Evolutionary conservation across 1,140 invertebrate species (phyloP).

Genomic region (Drosophila neocordata): DNA sequence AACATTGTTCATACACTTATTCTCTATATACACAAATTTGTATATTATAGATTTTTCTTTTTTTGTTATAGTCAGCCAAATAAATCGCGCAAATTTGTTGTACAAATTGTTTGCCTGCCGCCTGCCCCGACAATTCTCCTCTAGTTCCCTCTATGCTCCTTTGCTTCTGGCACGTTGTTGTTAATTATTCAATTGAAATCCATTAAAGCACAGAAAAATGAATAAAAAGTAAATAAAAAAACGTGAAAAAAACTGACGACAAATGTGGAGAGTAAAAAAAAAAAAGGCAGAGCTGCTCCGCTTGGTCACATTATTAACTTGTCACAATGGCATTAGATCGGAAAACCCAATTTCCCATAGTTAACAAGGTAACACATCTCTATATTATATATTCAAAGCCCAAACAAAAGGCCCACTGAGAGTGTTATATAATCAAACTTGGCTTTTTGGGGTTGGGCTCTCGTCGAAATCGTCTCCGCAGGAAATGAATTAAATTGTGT

Average conservation of each 20-base stretch:
- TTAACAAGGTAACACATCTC: constrained; percentile 64
- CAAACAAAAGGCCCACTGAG: constrained; percentile 52
- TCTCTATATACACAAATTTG: constrained; percentile 17
- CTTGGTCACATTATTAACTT: constrained; percentile 46
- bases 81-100: constrained; percentile 73
- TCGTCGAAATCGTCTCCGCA: constrained; percentile 23
- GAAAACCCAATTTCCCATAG: constrained; percentile 48
- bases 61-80: constrained; percentile 42
- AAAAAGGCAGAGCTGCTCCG: constrained; percentile 7
- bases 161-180: constrained; percentile 53
- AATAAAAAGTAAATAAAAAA: constrained; percentile 23
- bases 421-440: constrained; percentile 65
- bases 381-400: constrained; percentile 18
- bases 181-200: constrained; percentile 81
- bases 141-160: constrained; percentile 7
- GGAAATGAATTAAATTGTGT: constrained; percentile 46
- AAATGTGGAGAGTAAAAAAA: constrained; percentile 5
- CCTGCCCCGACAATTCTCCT: neutral
- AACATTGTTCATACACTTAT: constrained; percentile 4
- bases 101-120: constrained; percentile 58
- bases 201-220: constrained; percentile 64
- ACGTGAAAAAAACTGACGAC: constrained; percentile 13
- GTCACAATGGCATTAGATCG: constrained; percentile 38
- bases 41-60: constrained; percentile 1
- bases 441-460: constrained; percentile 35